Conservation (phyloP, 2,888 invertebrate genomes). For the Drosophila austrosaltans region DNA sequence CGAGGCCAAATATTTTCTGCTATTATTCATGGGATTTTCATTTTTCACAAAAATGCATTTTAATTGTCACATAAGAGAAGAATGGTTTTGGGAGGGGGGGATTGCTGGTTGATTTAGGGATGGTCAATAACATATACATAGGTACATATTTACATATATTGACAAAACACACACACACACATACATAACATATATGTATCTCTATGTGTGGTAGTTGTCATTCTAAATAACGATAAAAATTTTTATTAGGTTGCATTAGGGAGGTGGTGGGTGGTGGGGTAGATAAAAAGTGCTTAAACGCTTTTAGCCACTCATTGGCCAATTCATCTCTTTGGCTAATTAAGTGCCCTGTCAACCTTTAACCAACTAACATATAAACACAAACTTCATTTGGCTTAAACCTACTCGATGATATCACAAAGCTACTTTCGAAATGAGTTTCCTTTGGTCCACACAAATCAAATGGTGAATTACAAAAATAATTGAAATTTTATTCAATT, state of each 20-base stretch:
- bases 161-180: too few species aligned
- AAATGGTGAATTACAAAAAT: too few species aligned
- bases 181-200: not conserved
- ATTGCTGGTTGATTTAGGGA: not conserved
- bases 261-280: not conserved
- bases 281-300: constrained; percentile 1
- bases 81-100: not conserved
- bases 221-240: constrained; percentile 8
- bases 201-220: not conserved
- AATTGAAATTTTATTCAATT: too few species aligned
- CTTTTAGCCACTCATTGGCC: constrained; percentile 11
- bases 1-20: constrained; percentile 71
- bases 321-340: constrained; percentile 8
- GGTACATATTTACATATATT: not conserved
- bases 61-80: constrained; percentile 59
- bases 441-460: too few species aligned
- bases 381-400: not conserved
- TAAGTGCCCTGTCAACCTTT: not conserved
- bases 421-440: too few species aligned
- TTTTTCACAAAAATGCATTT: constrained; percentile 54
- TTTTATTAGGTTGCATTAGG: constrained; percentile 2
- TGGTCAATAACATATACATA: constrained; percentile 5
- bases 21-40: constrained; percentile 68
- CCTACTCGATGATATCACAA: not conserved
- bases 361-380: not conserved